phyloP scores from a whole-genome alignment of 2,888 invertebrate species.

The Aphidoletes aphidimyza region DNA sequence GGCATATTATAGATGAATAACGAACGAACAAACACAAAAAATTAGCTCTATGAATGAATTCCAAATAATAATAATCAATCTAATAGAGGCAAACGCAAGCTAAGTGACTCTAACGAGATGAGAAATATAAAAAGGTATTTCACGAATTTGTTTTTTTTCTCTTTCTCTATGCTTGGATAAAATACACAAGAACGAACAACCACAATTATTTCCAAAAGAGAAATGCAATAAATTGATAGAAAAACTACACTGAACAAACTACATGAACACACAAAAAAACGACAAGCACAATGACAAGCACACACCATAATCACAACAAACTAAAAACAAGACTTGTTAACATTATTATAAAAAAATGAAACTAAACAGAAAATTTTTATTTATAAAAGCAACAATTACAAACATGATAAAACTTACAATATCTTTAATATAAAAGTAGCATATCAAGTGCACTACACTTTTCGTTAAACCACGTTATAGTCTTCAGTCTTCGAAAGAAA shows the following conservation, averaged over 20 bases:
- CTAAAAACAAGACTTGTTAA: slow-evolving; percentile 48
- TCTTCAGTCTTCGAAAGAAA: no score
- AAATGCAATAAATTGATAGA: slow-evolving; percentile 9
- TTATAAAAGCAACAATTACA: not conserved
- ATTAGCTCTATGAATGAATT: not conserved
- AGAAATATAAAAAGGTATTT: not conserved
- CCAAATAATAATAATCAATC: not conserved
- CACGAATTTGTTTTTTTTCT: not conserved
- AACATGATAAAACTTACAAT: not conserved
- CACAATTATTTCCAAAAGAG: not conserved
- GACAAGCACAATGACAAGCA: slow-evolving; percentile 43
- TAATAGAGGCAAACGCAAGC: not conserved
- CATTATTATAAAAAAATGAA: slow-evolving; percentile 50
- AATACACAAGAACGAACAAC: not conserved
- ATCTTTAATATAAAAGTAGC: not conserved
- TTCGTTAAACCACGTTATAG: no score
- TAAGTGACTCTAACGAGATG: not conserved
- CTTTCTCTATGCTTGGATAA: not conserved
- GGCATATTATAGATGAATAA: not conserved
- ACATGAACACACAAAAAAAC: not conserved
- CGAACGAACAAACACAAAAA: no score
- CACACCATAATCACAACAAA: slow-evolving; percentile 43
- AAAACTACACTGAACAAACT: not conserved
- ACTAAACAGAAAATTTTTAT: not conserved
- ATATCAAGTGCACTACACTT: no score